Base-by-base conservation (phyloP, 1,140 invertebrate species). In the Heterodera schachtii region DNA sequence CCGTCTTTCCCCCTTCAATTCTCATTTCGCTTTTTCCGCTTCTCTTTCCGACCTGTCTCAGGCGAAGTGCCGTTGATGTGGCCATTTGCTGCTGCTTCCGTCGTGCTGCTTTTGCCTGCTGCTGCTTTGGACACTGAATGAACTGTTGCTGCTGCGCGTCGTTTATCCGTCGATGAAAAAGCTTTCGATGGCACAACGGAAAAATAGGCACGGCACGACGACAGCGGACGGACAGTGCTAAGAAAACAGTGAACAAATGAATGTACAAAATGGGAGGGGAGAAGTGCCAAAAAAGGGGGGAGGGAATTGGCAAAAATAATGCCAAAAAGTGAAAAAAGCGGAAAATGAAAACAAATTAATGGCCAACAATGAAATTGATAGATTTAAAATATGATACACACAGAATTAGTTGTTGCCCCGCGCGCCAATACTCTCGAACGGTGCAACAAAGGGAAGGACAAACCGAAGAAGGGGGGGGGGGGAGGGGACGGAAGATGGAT, bases 161-260 rank as follows among this genome's bases (percentile, higher is more conserved):
- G 57, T 64, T 64, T 19, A 19, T 19, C 16, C 13, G 5, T 13
- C 57, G 57, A 16, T 19, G 11, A 19, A 64, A 64, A 64, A 64
- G 57, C 57, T n/a, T 64, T 64, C 57, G 57, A 64, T 64, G 57
- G 57, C 57, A 64, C 57, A 64, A 64, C 16, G 57, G 57, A 64
- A 64, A 19, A 64, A 64, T 13, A 19, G 57, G 57, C 57, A 64
- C 57, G 11, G 57, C 57, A 16, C 57, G 57, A 64, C 57, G 57
- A 64, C 57, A 64, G 19, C 57, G 57, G 57, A 64, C 57, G 57
- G 57, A 64, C 11, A 64, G 57, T 19, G 57, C 57, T 2, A 64
- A 11, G 13, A 19, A 13, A 64, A 64, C 5, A 19, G 57, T 13
- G 57, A 19, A 19, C 57, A 5, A 64, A 64, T 64, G 19, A 19